A percentile compares a stretch with the other conserved stretches of the same genome.
These are phyloP conservation scores for Clavelina lepadiformis DNA, from an alignment of 23 tunicate species.

Conservation along the genomic window DNA sequence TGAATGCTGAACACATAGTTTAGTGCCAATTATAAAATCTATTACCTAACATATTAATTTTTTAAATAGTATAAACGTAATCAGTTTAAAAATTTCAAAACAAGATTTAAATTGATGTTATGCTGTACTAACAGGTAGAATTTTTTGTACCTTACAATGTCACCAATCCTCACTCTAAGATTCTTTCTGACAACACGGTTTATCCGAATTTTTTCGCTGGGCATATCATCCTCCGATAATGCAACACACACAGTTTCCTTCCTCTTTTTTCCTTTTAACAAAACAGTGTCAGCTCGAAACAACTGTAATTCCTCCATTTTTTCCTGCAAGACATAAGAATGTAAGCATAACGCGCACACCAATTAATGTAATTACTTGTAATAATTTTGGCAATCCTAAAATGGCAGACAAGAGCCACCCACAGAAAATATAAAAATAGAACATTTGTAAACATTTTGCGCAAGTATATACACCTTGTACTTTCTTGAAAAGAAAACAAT, in stretches of 20 bases:
- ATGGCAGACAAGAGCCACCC: no score
- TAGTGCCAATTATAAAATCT: not conserved
- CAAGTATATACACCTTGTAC: no score
- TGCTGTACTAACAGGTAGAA: not conserved
- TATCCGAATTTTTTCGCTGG: conserved; percentile 90
- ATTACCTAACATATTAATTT: not conserved
- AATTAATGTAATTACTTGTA: no score
- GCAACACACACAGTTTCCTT: conserved; percentile 98
- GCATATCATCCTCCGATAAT: conserved; percentile 80
- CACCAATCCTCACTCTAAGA: conserved; percentile 91
- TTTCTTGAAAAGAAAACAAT: no score
- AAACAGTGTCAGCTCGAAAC: conserved; percentile 96
- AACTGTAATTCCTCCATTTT: conserved; percentile 95
- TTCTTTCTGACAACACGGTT: conserved; percentile 92
- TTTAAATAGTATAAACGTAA: not conserved
- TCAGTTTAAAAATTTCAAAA: not conserved
- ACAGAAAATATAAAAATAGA: no score
- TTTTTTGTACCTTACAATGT: conserved; percentile 47
- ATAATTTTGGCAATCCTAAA: no score
- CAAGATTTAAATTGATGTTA: not conserved
- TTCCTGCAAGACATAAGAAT: conserved; percentile 27
- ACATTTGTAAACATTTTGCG: no score
- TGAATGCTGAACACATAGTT: conserved; percentile 45
- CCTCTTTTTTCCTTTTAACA: conserved; percentile 94
- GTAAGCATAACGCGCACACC: no score